Percentiles rank a stretch among this genome's conserved stretches.
phyloP scores from a whole-genome alignment of 2,797 vertebrate genomes.

The Argyrosomus regius region DNA sequence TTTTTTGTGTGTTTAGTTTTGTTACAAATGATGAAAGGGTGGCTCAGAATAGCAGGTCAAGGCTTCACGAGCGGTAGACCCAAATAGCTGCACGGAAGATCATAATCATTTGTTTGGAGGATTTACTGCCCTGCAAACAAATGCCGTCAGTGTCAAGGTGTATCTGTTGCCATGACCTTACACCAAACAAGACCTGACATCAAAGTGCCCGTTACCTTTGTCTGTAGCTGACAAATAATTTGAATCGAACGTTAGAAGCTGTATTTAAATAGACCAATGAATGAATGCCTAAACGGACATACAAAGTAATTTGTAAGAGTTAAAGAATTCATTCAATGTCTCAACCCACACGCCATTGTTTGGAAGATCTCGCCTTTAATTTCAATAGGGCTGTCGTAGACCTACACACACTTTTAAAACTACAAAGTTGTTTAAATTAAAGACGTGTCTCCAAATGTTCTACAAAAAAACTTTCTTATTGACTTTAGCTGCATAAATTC shows the following conservation, averaged over 20 bases:
- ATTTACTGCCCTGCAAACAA: background rate
- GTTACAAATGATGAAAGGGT: background rate
- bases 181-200: background rate
- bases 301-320: no score
- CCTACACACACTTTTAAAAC: no score
- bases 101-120: no score
- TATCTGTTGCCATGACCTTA: background rate
- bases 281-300: no score
- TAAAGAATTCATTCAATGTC: no score
- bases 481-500: background rate
- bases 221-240: background rate
- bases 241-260: no score
- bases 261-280: no score
- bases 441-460: background rate
- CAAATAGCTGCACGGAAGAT: background rate
- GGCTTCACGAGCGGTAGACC: background rate
- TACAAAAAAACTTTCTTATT: background rate
- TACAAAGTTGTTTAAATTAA: background rate
- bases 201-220: background rate
- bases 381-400: no score
- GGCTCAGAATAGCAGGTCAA: background rate
- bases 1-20: background rate
- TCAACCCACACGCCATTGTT: no score
- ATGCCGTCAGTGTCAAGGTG: background rate
- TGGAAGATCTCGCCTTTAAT: no score